Evolutionary conservation across 2,888 invertebrate species (phyloP).

Genomic region (Microctonus aethiopoides): DNA sequence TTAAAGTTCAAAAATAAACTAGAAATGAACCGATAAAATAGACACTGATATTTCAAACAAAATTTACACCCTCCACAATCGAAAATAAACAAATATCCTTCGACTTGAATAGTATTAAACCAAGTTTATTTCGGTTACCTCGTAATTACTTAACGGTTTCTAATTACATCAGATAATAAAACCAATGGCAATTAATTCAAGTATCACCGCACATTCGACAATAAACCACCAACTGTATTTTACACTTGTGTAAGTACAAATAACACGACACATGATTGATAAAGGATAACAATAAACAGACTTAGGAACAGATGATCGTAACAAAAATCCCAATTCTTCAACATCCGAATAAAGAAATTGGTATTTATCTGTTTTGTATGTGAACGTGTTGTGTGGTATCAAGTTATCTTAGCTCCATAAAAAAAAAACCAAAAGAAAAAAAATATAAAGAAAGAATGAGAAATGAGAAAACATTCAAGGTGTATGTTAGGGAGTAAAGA

Average conservation of each 20-base stretch:
- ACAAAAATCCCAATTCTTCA: background rate
- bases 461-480: background rate
- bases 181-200: constrained; percentile 64
- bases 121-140: background rate
- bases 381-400: background rate
- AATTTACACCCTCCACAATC: too few relatives aligned
- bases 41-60: background rate
- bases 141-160: background rate
- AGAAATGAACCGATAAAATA: constrained; percentile 22
- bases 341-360: background rate
- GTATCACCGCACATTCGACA: constrained; percentile 59
- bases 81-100: background rate
- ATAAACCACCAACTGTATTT: constrained; percentile 21
- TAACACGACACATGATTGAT: background rate
- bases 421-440: background rate
- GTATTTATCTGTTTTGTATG: background rate
- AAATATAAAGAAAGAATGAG: background rate
- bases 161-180: constrained; percentile 49
- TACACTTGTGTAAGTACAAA: background rate
- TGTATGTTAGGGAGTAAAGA: constrained; percentile 12
- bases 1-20: constrained; percentile 20
- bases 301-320: background rate
- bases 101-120: background rate
- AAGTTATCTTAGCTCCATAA: background rate
- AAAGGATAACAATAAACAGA: background rate